Percentiles rank a stretch among this genome's conserved stretches.
phyloP scores from a whole-genome alignment of 35 echinoderm and acorn worm genomes.

The Ophiothrix spiculata region DNA sequence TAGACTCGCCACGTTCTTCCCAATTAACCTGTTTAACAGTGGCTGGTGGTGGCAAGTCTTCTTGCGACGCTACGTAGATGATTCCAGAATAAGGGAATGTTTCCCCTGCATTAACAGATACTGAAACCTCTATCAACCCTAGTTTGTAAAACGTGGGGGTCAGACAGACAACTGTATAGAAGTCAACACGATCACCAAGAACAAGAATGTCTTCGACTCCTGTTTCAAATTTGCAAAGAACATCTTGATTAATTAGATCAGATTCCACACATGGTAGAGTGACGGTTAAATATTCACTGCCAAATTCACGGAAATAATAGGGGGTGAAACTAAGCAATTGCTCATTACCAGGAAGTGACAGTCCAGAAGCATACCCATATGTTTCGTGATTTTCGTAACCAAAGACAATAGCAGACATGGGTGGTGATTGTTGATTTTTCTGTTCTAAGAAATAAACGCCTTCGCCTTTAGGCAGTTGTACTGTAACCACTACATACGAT shows the following conservation, averaged over 20 bases:
- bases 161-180: slow-evolving; percentile 34
- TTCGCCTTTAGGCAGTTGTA: slow-evolving; percentile 58
- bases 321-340: slow-evolving; percentile 46
- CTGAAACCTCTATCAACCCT: slow-evolving; percentile 32
- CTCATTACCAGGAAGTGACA: slow-evolving; percentile 46
- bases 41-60: slow-evolving; percentile 11
- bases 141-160: slow-evolving; percentile 33
- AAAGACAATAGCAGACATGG: slow-evolving; percentile 60
- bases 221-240: slow-evolving; percentile 26
- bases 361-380: slow-evolving; percentile 60
- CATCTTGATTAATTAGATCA: background rate
- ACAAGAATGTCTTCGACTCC: slow-evolving; percentile 12
- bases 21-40: slow-evolving; percentile 8
- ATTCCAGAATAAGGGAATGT: slow-evolving; percentile 51
- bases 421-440: slow-evolving; percentile 1
- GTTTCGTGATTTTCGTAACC: slow-evolving; percentile 47
- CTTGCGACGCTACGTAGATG: slow-evolving; percentile 54
- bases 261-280: slow-evolving; percentile 52
- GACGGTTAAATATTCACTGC: slow-evolving; percentile 37
- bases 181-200: background rate
- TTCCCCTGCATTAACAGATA: slow-evolving; percentile 48
- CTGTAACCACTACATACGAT: slow-evolving; percentile 41
- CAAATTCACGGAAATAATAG: slow-evolving; percentile 52
- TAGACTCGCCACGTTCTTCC: background rate
- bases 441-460: slow-evolving; percentile 64